Conservation (phyloP, 2,797 vertebrate genomes). For the Pipistrellus pipistrellus region DNA sequence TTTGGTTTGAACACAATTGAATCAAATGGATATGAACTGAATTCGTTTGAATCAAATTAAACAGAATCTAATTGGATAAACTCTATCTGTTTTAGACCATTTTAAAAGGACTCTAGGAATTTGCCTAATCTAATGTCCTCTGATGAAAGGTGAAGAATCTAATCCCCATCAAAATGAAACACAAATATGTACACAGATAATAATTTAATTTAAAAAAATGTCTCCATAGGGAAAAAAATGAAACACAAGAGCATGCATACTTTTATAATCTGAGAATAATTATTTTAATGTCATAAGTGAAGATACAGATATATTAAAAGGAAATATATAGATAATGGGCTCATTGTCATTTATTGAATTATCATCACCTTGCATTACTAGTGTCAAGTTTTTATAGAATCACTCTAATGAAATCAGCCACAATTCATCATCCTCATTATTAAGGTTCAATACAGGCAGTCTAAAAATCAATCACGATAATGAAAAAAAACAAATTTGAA, state of each 20-base stretch:
- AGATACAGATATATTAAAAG: neutral
- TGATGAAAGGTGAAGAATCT: neutral
- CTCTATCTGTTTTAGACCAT: slow-evolving; percentile 4
- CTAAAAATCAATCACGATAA: slow-evolving; percentile 46
- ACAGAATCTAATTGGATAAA: neutral
- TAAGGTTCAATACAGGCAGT: neutral
- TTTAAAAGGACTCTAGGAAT: neutral
- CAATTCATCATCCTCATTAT: neutral
- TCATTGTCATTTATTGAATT: slow-evolving; percentile 36
- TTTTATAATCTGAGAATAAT: slow-evolving; percentile 28
- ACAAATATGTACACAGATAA: too few relatives aligned
- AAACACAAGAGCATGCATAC: neutral
- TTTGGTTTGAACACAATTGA: neutral
- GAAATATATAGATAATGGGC: neutral
- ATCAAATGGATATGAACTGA: neutral
- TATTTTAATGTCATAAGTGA: neutral
- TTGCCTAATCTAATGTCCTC: neutral
- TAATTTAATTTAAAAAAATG: too few relatives aligned
- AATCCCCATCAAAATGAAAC: neutral
- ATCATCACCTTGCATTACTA: neutral
- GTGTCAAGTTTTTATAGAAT: slow-evolving; percentile 9
- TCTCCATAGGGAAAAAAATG: neutral
- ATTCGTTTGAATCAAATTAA: slow-evolving; percentile 34
- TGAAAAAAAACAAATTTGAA: neutral
- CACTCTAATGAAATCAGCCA: neutral